phyloP scores from a whole-genome alignment of 2,113 vertebrate species.

The Cricetomys ansorgei region DNA sequence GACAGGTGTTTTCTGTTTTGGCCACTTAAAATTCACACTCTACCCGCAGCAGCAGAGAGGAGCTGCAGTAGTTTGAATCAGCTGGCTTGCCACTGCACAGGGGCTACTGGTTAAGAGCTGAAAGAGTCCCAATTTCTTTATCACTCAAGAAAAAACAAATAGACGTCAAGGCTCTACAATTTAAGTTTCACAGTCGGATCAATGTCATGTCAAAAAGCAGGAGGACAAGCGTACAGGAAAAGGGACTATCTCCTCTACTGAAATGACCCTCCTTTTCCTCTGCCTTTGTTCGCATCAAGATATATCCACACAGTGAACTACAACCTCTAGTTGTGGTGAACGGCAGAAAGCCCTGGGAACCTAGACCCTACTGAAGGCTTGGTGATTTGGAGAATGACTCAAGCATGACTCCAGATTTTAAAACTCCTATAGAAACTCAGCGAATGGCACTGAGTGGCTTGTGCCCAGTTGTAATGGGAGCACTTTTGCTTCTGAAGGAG shows the following conservation, averaged over 20 bases:
- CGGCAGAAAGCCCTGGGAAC: background rate
- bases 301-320: background rate
- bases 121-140: conserved; percentile 35
- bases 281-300: background rate
- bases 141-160: background rate
- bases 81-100: background rate
- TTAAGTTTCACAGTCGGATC: background rate
- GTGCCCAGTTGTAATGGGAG: background rate
- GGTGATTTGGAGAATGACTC: conserved; percentile 43
- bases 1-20: conserved; percentile 18
- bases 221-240: background rate
- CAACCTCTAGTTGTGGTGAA: background rate
- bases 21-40: conserved; percentile 6
- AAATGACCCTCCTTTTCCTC: background rate
- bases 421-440: conserved; percentile 16
- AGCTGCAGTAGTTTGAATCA: background rate
- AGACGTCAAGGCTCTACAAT: background rate
- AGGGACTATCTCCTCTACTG: background rate
- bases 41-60: conserved; percentile 20
- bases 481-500: conserved; percentile 46
- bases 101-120: background rate
- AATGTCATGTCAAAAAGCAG: background rate
- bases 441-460: background rate
- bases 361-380: background rate
- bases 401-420: conserved; percentile 53